Conservation (phyloP, 2,797 vertebrate species). For the Zenarchopterus dispar region DNA sequence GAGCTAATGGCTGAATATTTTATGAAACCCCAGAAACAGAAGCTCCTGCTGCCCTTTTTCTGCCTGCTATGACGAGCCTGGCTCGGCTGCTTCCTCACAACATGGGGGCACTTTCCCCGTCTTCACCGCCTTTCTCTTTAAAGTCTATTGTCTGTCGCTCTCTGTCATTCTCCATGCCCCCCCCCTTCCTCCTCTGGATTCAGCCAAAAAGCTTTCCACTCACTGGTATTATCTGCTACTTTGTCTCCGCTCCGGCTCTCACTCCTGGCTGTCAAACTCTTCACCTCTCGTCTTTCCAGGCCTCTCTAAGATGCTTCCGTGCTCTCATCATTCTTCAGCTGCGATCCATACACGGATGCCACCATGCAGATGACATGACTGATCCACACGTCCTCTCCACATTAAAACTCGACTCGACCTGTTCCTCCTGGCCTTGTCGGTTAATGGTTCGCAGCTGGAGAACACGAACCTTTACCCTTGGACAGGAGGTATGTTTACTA, state of each 20-base stretch:
- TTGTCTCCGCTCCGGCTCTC: slow-evolving; percentile 25
- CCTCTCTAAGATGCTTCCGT: slow-evolving; percentile 7
- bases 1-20: slow-evolving; percentile 29
- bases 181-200: slow-evolving; percentile 27
- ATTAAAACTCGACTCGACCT: slow-evolving; percentile 49
- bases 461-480: slow-evolving; percentile 48
- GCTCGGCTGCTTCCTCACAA: slow-evolving; percentile 42
- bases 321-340: slow-evolving; percentile 35
- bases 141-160: slow-evolving; percentile 33
- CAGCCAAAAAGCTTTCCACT: slow-evolving; percentile 18
- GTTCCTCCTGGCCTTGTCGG: slow-evolving; percentile 39
- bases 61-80: slow-evolving; percentile 29
- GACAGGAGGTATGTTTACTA: slow-evolving; percentile 17
- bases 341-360: slow-evolving; percentile 53
- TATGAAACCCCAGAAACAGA: slow-evolving; percentile 18
- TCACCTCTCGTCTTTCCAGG: not conserved
- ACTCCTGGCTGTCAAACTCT: slow-evolving; percentile 15
- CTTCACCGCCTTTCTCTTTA: slow-evolving; percentile 6
- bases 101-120: slow-evolving; percentile 41
- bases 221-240: slow-evolving; percentile 29
- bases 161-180: slow-evolving; percentile 23
- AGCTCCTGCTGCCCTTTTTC: slow-evolving; percentile 26
- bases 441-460: slow-evolving; percentile 33
- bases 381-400: slow-evolving; percentile 59
- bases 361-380: slow-evolving; percentile 67